Base-by-base conservation (phyloP, 1,140 invertebrate genomes). In the Leptoteleia sp. region DNA sequence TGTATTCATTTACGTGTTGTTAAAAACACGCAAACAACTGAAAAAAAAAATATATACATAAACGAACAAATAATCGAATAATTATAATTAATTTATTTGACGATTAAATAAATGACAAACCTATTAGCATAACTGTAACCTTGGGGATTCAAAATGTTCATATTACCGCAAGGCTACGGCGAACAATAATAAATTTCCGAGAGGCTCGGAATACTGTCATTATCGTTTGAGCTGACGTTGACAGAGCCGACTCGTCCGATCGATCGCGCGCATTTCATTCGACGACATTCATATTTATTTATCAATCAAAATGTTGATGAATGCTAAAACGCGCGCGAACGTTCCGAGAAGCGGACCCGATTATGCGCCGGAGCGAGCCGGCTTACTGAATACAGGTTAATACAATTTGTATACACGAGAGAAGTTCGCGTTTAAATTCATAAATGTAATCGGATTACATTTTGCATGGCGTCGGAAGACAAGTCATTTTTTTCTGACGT, bases 381-480 rank as follows among this genome's bases (percentile, higher is more conserved):
- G 50, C 37, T 68, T 40, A 43, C n/a, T 47, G 33, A 57, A 68
- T 48, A 17, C 52, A 13, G 43, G 52, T 57, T 68, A 68, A 57
- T 68, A 48, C 43, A 68, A 68, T 68, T 68, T 57, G 31, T 57
- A 45, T 52, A 43, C 31, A 55, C 2, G 2, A 15, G 15, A 45
- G 29, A 47, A 7, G n/a, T 50, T 57, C 15, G 16, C 25, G 52
- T 68, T 68, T 31, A 57, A 48, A 57, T 48, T 57, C 52, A 57
- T 57, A 68, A 68, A 55, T 48, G 48, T 68, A 68, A 68, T 68
- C 64, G 15, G 64, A 68, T 68, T 68, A 68, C 6, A 33, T 17
- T 57, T 27, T 16, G 64, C 42, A 15, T 57, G 22, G 17, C 16
- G 8, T 27, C n/a, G 1, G 13, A 47, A 50, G 47, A 65, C 31